Conservation (phyloP, 2,113 vertebrate genomes). For the Anser brachyrhynchus region DNA sequence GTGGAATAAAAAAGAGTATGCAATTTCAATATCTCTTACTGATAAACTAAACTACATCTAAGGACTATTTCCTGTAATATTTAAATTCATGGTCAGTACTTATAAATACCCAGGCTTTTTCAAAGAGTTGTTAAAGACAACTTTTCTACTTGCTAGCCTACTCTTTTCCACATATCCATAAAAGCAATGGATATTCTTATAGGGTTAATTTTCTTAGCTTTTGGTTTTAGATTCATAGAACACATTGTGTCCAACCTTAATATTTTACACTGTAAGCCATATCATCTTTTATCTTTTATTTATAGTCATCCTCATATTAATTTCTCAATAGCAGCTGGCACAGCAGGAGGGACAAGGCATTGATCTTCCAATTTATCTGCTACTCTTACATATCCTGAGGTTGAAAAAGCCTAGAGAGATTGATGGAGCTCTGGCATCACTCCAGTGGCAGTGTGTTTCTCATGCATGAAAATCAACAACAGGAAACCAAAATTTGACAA, state of each 20-base stretch:
- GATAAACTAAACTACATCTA: not conserved
- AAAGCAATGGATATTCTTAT: not conserved
- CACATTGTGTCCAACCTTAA: conserved; percentile 76
- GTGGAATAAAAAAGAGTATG: not conserved
- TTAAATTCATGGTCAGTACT: not conserved
- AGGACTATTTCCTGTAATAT: not conserved
- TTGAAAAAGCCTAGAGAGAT: conserved; percentile 71
- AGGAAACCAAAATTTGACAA: conserved; percentile 76
- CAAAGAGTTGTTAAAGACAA: not conserved
- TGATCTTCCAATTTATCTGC: conserved; percentile 82
- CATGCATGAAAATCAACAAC: conserved; percentile 79
- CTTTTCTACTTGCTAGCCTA: not conserved
- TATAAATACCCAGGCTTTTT: not conserved
- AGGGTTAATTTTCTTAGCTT: conserved; percentile 75
- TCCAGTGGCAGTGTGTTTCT: conserved; percentile 62
- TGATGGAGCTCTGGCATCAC: conserved; percentile 68
- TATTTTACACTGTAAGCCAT: conserved; percentile 82
- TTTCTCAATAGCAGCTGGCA: conserved; percentile 83
- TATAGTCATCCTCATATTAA: conserved; percentile 83
- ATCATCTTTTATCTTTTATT: conserved; percentile 88
- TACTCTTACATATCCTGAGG: conserved; percentile 76
- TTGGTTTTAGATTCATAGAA: conserved; percentile 72
- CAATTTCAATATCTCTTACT: not conserved
- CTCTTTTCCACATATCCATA: not conserved
- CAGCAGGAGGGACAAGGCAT: conserved; percentile 79